Conservation (phyloP, 2,113 vertebrate genomes). For the Leucoraja erinaceus region DNA sequence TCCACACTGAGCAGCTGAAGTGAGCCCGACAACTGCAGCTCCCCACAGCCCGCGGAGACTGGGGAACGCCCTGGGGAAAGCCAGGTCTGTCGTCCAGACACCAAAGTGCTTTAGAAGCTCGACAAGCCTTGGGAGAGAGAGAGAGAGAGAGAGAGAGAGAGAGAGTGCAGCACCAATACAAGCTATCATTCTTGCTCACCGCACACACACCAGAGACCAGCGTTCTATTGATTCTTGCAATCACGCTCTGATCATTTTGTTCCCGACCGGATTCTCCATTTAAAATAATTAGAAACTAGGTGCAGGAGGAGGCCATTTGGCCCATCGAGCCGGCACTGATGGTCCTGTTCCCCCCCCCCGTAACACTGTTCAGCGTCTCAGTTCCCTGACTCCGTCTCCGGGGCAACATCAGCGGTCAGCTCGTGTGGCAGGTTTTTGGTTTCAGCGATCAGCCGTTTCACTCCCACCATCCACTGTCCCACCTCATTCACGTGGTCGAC, state of each 20-base stretch:
- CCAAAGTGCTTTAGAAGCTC: constrained; percentile 25
- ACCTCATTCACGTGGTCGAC: constrained; percentile 90
- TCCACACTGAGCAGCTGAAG: not conserved
- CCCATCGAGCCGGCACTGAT: no score
- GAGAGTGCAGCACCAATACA: not conserved
- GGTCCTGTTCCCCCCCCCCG: not conserved
- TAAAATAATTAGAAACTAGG: no score
- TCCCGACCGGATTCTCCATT: not conserved
- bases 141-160: no score
- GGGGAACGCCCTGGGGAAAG: not conserved
- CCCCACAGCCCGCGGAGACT: no score
- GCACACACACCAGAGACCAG: not conserved
- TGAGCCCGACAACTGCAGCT: not conserved
- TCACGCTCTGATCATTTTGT: not conserved
- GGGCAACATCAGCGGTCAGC: not conserved
- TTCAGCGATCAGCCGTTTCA: constrained; percentile 87
- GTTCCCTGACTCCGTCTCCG: not conserved
- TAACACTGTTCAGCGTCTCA: not conserved
- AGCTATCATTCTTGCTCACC: not conserved
- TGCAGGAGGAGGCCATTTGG: no score
- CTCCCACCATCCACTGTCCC: constrained; percentile 92
- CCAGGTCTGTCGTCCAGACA: not conserved
- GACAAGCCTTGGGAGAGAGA: not conserved
- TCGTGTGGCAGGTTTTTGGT: constrained; percentile 57
- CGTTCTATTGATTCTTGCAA: not conserved